Evolutionary conservation across 1,140 invertebrate species (phyloP).

Genomic region (Drosophila sechellia): DNA sequence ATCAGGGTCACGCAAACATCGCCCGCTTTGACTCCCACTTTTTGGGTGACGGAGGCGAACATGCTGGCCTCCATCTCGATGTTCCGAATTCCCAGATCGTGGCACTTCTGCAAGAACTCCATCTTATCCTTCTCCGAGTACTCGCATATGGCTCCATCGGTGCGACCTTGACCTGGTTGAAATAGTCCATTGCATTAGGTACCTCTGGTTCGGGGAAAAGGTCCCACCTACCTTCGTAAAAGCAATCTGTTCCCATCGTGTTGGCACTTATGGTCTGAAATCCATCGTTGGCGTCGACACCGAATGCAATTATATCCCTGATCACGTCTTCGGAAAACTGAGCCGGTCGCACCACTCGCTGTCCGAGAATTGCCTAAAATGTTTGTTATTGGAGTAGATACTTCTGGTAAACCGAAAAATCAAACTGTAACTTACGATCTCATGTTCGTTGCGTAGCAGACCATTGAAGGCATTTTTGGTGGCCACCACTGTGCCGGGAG

Average conservation of each 20-base stretch:
- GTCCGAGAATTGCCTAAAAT: slow-evolving; percentile 91
- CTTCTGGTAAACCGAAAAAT: background rate
- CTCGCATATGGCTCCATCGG: slow-evolving; percentile 98
- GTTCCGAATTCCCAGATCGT: slow-evolving; percentile 92
- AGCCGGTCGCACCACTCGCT: slow-evolving; percentile 91
- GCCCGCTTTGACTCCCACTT: slow-evolving; percentile 93
- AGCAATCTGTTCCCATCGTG: slow-evolving; percentile 97
- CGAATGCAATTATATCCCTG: slow-evolving; percentile 89
- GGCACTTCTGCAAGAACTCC: slow-evolving; percentile 87
- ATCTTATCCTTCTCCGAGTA: slow-evolving; percentile 92
- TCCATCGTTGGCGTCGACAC: slow-evolving; percentile 87
- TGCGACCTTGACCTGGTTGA: slow-evolving; percentile 89
- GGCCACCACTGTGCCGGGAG: slow-evolving; percentile 94
- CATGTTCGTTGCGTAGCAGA: slow-evolving; percentile 88
- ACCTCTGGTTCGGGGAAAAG: slow-evolving; percentile 60
- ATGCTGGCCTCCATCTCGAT: slow-evolving; percentile 98
- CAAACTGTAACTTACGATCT: slow-evolving; percentile 86
- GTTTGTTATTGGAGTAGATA: background rate
- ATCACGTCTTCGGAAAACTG: slow-evolving; percentile 91
- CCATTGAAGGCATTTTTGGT: slow-evolving; percentile 94
- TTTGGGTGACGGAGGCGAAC: slow-evolving; percentile 94
- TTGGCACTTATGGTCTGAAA: slow-evolving; percentile 92
- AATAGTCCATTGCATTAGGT: background rate
- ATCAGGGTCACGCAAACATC: slow-evolving; percentile 96
- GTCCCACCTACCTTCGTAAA: slow-evolving; percentile 92